Conservation (phyloP, 2,888 invertebrate species). For the Emmelina monodactyla region DNA sequence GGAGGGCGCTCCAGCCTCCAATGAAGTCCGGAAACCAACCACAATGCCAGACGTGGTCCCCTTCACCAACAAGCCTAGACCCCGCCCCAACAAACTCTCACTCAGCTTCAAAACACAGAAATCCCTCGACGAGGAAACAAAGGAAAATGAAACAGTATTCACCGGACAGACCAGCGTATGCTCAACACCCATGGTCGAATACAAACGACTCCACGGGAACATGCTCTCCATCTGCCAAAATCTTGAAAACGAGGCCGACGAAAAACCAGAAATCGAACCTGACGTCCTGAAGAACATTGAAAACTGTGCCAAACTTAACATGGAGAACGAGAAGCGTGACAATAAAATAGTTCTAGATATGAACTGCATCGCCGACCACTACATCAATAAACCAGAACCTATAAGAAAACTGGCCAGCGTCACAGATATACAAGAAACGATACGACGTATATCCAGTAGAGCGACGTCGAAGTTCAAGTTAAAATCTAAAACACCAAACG, state of each 20-base stretch:
- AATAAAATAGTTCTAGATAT: slow-evolving; percentile 42
- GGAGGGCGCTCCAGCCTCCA: slow-evolving; percentile 23
- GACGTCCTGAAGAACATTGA: slow-evolving; percentile 49
- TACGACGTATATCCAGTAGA: slow-evolving; percentile 64
- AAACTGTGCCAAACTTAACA: slow-evolving; percentile 31
- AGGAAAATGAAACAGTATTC: slow-evolving; percentile 63
- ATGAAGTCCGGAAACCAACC: slow-evolving; percentile 28
- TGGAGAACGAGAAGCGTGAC: slow-evolving; percentile 41
- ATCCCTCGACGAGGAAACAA: slow-evolving; percentile 63
- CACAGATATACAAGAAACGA: slow-evolving; percentile 69
- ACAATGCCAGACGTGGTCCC: slow-evolving; percentile 60
- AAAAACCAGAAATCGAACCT: slow-evolving; percentile 41
- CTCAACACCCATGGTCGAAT: slow-evolving; percentile 81
- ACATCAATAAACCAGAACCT: slow-evolving; percentile 55
- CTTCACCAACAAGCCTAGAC: slow-evolving; percentile 55
- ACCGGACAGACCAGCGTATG: slow-evolving; percentile 78
- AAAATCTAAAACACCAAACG: slow-evolving; percentile 32
- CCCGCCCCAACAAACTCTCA: slow-evolving; percentile 64
- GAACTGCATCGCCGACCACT: slow-evolving; percentile 54
- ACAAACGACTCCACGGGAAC: slow-evolving; percentile 75
- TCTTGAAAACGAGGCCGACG: slow-evolving; percentile 60
- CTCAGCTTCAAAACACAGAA: slow-evolving; percentile 65
- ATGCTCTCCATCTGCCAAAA: slow-evolving; percentile 78
- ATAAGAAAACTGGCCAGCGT: slow-evolving; percentile 64
- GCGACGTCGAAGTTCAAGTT: slow-evolving; percentile 65